These are phyloP conservation scores for Leuctra nigra DNA, from an alignment of 2,888 invertebrate species.

Conservation along the genomic window DNA sequence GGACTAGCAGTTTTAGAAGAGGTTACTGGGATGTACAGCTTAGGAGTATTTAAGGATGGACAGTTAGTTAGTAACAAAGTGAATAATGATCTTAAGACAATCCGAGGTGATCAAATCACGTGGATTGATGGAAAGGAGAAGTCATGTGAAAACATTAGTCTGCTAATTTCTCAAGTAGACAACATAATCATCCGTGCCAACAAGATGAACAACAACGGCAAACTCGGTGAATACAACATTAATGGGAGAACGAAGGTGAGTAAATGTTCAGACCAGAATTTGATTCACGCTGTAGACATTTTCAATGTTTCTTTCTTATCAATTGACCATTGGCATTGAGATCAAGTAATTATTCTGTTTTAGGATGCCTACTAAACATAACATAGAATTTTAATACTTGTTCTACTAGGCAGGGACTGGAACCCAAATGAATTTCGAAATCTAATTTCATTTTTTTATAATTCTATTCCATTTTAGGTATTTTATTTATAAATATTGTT, in stretches of 20 bases:
- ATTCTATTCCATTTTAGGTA: too few species aligned
- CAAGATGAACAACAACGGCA: slow-evolving; percentile 72
- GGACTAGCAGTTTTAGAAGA: slow-evolving; percentile 74
- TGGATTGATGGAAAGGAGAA: slow-evolving; percentile 88
- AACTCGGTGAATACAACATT: slow-evolving; percentile 79
- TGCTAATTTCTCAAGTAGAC: slow-evolving; percentile 73
- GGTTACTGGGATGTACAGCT: slow-evolving; percentile 44
- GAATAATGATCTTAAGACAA: slow-evolving; percentile 62
- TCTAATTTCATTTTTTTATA: too few species aligned
- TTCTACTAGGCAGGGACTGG: too few species aligned
- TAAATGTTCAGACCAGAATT: too few species aligned
- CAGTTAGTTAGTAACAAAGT: slow-evolving; percentile 73
- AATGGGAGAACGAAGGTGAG: slow-evolving; percentile 86
- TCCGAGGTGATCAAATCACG: slow-evolving; percentile 85
- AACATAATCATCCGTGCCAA: slow-evolving; percentile 77
- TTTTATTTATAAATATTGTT: too few species aligned
- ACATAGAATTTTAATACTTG: too few species aligned
- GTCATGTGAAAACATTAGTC: slow-evolving; percentile 69
- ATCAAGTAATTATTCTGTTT: too few species aligned
- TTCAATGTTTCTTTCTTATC: too few species aligned
- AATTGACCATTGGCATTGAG: too few species aligned
- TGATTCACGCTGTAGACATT: too few species aligned
- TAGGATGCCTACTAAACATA: too few species aligned
- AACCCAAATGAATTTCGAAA: too few species aligned
- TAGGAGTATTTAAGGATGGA: slow-evolving; percentile 59